Evolutionary conservation across 2,797 vertebrate genomes (phyloP), one percentile per base, ranked within the genome.

Genomic region (Podarcis siculus): DNA sequence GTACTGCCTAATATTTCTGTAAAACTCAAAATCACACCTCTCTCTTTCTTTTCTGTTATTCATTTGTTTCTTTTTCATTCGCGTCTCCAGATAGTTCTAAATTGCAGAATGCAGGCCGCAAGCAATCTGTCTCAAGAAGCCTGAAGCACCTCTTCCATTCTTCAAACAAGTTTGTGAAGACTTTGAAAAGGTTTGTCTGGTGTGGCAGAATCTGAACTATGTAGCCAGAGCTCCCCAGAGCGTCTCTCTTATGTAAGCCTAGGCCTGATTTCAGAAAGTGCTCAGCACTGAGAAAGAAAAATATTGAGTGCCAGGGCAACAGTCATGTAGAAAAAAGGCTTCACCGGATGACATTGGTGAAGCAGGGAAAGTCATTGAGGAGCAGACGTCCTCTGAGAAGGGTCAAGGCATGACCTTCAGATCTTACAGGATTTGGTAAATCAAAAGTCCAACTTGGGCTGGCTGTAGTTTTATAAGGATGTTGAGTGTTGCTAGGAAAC

Each of bases 111-210:
- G 92, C 98, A 2, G 98, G 98, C 95, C 98, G 98, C 91, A 99
- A 99, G 95, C 99, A 98, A 93, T 99, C 99, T 0, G 98, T 99
- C 58, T 99, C 99, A 88, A 97, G 98, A 85, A 99, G 99, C 91
- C 96, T 99, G 92, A 99, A 99, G 94, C 98, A 99, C 89, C 98
- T 99, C 89, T 99, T 99, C 95, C 98, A 99, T 95, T 99, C 98
- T 90, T 99, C 98, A 84, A 99, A 98, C 97, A 99, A 99, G 96
- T 99, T 99, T 96, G 98, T 99, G 93, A 99, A 99, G 96, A 99
- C 97, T 35, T 97, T 99, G 88, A 99, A 99, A 97, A 98, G 99
- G 99, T 99, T 94, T 86, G 97, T 96, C 67, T 77, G 83, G 71
- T 5, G 30, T 23, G 32, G 5, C 19, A 75, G 61, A 77, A 77